These are phyloP conservation scores for Takifugu rubripes DNA, from an alignment of 2,797 vertebrate genomes.

Conservation along the genomic window DNA sequence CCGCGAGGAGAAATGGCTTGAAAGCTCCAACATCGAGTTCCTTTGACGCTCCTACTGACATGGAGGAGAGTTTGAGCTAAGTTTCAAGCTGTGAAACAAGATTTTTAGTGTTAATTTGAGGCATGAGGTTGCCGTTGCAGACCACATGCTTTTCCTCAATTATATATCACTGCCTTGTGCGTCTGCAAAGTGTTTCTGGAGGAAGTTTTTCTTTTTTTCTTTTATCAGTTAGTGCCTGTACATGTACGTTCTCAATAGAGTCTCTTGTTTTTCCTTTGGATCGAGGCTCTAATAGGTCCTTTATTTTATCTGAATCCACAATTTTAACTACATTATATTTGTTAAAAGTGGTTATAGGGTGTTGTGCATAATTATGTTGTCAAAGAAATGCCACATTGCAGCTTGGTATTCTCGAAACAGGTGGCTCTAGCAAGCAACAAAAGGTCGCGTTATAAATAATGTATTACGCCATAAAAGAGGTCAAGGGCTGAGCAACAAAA, in stretches of 20 bases:
- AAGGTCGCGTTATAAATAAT: conserved; percentile 21
- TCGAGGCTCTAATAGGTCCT: conserved; percentile 47
- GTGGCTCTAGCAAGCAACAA: conserved; percentile 31
- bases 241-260: conserved; percentile 54
- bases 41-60: conserved; percentile 11
- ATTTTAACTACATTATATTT: conserved; percentile 72
- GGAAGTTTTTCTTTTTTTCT: conserved; percentile 42
- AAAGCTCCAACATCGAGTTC: conserved; percentile 32
- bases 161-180: conserved; percentile 68
- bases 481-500: conserved; percentile 28
- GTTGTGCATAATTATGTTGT: conserved; percentile 70
- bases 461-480: conserved; percentile 28
- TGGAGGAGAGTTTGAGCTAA: conserved; percentile 11
- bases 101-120: conserved; percentile 50
- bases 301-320: conserved; percentile 70
- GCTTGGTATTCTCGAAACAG: conserved; percentile 33
- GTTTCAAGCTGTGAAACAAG: conserved; percentile 42
- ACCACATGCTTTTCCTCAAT: conserved; percentile 40
- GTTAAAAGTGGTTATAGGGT: conserved; percentile 67
- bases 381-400: conserved; percentile 50
- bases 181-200: conserved; percentile 56
- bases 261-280: conserved; percentile 30
- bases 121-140: conserved; percentile 47
- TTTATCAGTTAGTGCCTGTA: conserved; percentile 70
- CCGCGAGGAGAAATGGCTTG: conserved; percentile 36